phyloP scores from a whole-genome alignment of 2,797 vertebrate genomes.

The Lithobates pipiens region DNA sequence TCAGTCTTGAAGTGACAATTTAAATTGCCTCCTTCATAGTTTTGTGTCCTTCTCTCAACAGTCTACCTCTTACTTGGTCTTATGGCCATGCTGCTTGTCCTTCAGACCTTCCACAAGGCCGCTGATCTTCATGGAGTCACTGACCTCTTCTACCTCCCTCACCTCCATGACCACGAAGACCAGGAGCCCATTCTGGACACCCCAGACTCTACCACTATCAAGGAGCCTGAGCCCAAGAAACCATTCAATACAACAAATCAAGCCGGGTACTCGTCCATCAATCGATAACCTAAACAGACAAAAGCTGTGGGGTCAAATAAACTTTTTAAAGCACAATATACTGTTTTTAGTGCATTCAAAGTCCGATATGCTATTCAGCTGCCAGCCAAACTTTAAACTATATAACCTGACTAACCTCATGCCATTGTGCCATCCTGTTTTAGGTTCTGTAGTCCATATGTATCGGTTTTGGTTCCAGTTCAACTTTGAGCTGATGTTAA shows the following conservation, averaged over 20 bases:
- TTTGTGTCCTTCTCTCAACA: slow-evolving; percentile 55
- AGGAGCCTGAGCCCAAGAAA: slow-evolving; percentile 30
- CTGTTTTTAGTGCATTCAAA: slow-evolving; percentile 3
- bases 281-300: slow-evolving; percentile 60
- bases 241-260: slow-evolving; percentile 16
- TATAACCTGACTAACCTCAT: neutral
- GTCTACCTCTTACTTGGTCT: slow-evolving; percentile 83
- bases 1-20: no score
- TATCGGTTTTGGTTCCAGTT: no score
- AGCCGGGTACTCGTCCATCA: slow-evolving; percentile 60
- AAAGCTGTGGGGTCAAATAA: neutral
- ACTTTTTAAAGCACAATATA: neutral
- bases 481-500: no score
- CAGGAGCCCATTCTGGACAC: slow-evolving; percentile 54
- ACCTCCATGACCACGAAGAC: slow-evolving; percentile 73
- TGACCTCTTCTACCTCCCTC: slow-evolving; percentile 76
- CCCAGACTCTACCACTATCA: neutral
- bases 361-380: neutral
- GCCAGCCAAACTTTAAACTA: neutral
- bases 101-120: slow-evolving; percentile 85
- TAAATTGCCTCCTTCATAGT: neutral
- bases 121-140: slow-evolving; percentile 83
- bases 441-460: no score
- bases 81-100: slow-evolving; percentile 84
- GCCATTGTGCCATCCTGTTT: neutral